Conservation (phyloP, 1,140 invertebrate genomes). For the Drosophila willistoni region DNA sequence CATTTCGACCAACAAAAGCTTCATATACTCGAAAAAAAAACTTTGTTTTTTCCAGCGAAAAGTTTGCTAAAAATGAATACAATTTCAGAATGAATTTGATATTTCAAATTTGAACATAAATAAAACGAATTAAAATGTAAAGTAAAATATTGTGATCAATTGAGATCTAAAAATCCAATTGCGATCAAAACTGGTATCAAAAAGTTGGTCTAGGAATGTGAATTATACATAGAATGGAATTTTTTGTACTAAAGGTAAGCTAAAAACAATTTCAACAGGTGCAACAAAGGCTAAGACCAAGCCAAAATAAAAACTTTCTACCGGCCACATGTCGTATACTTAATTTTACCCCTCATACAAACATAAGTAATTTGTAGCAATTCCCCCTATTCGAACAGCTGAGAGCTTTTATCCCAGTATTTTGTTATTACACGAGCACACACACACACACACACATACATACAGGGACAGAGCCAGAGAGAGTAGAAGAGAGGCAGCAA, state of each 20-base stretch:
- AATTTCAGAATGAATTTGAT: no score
- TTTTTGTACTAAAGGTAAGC: not conserved
- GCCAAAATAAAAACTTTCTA: not conserved
- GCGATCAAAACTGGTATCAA: no score
- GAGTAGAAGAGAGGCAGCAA: not conserved
- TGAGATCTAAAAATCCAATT: no score
- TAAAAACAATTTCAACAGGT: conserved; percentile 2
- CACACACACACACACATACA: conserved; percentile 25
- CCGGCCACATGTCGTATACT: conserved; percentile 65
- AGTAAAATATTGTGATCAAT: no score
- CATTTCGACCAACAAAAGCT: no score
- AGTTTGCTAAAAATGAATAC: no score
- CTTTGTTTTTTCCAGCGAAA: no score
- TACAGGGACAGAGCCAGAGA: not conserved
- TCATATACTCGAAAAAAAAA: no score
- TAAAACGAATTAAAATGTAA: no score
- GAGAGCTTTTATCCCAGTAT: conserved; percentile 67
- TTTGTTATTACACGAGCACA: conserved; percentile 56
- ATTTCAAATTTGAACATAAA: no score
- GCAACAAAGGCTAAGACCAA: not conserved
- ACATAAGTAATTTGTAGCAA: conserved; percentile 45
- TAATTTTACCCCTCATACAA: conserved; percentile 28
- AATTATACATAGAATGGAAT: no score
- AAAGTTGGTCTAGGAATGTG: no score
- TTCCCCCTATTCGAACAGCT: conserved; percentile 64